Evolutionary conservation across 2,888 invertebrate species (phyloP), one percentile per base, ranked within the genome.

Genomic region (Octodonta nipae): DNA sequence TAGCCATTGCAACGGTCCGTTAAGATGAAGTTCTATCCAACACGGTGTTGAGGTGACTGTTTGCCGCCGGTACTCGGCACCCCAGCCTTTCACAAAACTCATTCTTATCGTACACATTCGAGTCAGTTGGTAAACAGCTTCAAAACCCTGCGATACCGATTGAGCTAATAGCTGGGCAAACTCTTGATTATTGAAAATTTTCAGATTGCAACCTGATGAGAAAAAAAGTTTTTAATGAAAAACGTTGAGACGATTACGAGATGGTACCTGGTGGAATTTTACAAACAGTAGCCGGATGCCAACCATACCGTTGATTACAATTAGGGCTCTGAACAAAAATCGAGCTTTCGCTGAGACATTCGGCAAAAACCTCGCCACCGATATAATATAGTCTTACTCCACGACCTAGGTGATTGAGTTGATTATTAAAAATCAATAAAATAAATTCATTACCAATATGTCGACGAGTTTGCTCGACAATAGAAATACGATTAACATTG

Each of bases 1-100:
- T 43, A 87, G 70, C 96, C 96, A 98, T 66, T 93, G 93, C 40
- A 96, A 68, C 1, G 96, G 96, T 0, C 95, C 96, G 64, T 95
- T 95, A 48, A 98, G 71, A 66, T 96, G 95, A 50, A 95, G 70
- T 66, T 98, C 96, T 52, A 96, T 92, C 96, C 98, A 98, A 56
- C 95, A 95, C 0, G 96, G 96, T 2, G 96, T 95, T 36, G 92
- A 92, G 2, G 95, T 96, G 10, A 96, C 93, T 0, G 93, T 93
- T 59, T 96, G 95, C 27, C 96, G 78, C 50, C 86, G 79, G 64
- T 92, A 92, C 55, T 92, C 92, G 0, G 91, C 91, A 28, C 92
- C 92, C 92, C 93, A 92, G 1, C 92, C 93, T 65, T 98, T 98
- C 33, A 96, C 96, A 64, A 98, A 98, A 51, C 93, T 93, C 86